Evolutionary conservation across 2,888 invertebrate species (phyloP).

Genomic region (Limenitis camilla): DNA sequence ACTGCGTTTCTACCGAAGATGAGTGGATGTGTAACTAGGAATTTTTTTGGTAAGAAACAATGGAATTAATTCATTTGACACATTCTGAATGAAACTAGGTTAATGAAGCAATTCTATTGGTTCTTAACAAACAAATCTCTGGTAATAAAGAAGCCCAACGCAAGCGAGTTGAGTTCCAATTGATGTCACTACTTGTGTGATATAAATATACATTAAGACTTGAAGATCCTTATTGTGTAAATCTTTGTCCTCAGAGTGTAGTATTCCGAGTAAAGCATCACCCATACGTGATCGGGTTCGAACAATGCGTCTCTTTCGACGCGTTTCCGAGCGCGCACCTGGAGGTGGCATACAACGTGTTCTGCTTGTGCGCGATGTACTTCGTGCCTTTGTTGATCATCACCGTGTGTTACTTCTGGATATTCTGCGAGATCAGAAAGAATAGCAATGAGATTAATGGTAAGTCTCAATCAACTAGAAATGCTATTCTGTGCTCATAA

Average conservation of each 20-base stretch:
- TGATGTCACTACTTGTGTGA: no score
- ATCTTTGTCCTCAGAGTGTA: conserved; percentile 74
- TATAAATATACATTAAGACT: no score
- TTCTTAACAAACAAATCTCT: no score
- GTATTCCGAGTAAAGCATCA: conserved; percentile 82
- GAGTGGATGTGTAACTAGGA: no score
- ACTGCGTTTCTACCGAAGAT: no score
- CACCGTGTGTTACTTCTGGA: conserved; percentile 81
- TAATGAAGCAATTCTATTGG: no score
- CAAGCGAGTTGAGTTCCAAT: no score
- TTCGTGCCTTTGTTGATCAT: conserved; percentile 83
- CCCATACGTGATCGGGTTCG: conserved; percentile 77
- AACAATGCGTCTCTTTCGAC: conserved; percentile 85
- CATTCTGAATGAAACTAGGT: no score
- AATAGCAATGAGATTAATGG: conserved; percentile 77
- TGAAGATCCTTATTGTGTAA: not conserved
- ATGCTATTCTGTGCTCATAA: not conserved
- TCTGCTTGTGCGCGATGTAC: conserved; percentile 83
- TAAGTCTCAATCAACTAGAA: conserved; percentile 34
- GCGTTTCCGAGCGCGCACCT: conserved; percentile 78
- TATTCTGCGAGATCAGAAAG: conserved; percentile 81
- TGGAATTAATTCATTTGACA: no score
- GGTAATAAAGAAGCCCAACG: no score
- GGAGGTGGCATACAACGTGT: conserved; percentile 82
- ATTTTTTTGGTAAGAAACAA: no score